Evolutionary conservation across 37 sponge, comb jelly and placozoan genomes (phyloP), one percentile per base, ranked within the genome.

Genomic region (Tethya wilhelma): DNA sequence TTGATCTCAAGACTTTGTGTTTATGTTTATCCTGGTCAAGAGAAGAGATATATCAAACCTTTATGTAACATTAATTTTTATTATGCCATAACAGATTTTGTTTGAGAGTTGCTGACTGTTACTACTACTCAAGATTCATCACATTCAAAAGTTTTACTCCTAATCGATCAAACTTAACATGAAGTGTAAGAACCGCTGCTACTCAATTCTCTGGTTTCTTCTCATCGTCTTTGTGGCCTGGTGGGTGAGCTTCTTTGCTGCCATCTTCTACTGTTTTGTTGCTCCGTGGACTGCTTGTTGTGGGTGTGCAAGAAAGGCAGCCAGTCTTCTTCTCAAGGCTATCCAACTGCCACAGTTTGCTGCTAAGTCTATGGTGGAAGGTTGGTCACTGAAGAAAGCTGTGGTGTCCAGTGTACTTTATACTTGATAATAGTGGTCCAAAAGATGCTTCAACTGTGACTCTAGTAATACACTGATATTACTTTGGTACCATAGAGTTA

Each of bases 251-350:
- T 63, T 86, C 4, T 5, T 82, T 2, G 78, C 79, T 38, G 92
- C 73, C 2, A 14, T 77, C 36, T 37, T 91, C 55, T 82, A 91
- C 77, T 81, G 79, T 5, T 28, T 81, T 34, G 33, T 91, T 4
- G 34, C 83, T 37, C 92, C 92, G 4, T 91, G 65, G 56, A 83
- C 84, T 22, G 92, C 86, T 46, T 91, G 92, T 67, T 91, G 83
- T 69, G 44, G 59, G 31, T 80, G 81, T 30, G 56, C 70, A 19
- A 80, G 44, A 56, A 44, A 45, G 19, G 43, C 55, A 1, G 77
- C 74, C 29, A 40, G n/a, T 25, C 76, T 86, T 49, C 67, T 91
- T 4, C 26, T 63, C 36, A 88, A 88, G 64, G 89, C 77, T 46
- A 44, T 88, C 38, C 57, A 77, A 12, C 79, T 82, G 4, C 89